A percentile compares a stretch with the other conserved stretches of the same genome.
These are phyloP conservation scores for Nowickia ferox DNA, from an alignment of 2,888 invertebrate genomes.

Conservation along the genomic window DNA sequence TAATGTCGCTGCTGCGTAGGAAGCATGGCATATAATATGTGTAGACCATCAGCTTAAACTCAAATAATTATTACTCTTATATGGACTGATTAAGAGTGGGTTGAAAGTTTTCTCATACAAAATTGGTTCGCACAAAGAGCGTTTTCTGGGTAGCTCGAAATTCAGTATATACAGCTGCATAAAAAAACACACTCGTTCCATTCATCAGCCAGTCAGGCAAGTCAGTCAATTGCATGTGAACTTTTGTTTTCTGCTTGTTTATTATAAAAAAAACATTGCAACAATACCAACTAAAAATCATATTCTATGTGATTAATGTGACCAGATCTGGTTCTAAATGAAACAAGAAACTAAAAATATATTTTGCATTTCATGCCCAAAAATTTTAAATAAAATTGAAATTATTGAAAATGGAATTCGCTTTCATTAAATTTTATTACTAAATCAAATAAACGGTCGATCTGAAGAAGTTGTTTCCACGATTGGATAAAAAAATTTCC, in stretches of 20 bases:
- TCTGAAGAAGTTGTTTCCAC: no score
- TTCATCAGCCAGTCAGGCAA: slow-evolving; percentile 21
- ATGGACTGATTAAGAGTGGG: no score
- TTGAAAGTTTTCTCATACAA: no score
- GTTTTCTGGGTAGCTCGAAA: neutral
- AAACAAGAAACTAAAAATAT: neutral
- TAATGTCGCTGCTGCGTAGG: no score
- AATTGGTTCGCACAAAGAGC: neutral
- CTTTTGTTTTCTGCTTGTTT: slow-evolving; percentile 49
- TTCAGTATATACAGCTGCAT: neutral
- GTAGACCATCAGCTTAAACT: no score
- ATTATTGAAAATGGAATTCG: no score
- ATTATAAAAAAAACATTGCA: neutral
- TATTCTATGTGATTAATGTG: slow-evolving; percentile 3
- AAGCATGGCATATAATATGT: no score
- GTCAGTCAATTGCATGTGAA: slow-evolving; percentile 54
- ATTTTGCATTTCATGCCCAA: no score
- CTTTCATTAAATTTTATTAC: no score
- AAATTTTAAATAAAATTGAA: neutral
- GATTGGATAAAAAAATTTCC: neutral
- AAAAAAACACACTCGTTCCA: neutral
- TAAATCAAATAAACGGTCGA: no score
- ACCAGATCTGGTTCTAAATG: slow-evolving; percentile 1
- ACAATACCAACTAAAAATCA: neutral
- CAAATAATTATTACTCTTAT: no score